phyloP scores from a whole-genome alignment of 2,797 vertebrate species.

The Smutsia gigantea region DNA sequence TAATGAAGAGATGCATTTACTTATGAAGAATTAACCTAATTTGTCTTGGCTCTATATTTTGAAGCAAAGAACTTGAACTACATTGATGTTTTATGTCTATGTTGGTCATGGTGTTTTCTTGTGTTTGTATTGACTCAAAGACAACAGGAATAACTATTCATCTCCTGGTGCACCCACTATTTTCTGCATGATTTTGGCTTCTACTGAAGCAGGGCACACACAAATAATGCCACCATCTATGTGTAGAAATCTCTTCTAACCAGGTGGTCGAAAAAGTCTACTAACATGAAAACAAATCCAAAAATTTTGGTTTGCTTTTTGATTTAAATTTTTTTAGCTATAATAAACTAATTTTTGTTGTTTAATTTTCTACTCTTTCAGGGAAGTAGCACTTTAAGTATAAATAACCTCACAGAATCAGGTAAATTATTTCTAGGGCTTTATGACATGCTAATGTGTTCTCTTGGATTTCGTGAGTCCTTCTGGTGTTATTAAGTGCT shows the following conservation, averaged over 20 bases:
- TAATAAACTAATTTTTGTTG: background rate
- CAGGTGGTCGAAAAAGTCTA: background rate
- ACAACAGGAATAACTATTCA: background rate
- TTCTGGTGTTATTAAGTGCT: slow-evolving; percentile 48
- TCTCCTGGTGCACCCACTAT: background rate
- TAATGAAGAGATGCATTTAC: slow-evolving; percentile 6
- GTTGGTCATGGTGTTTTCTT: background rate
- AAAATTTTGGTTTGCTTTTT: slow-evolving; percentile 13
- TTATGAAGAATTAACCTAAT: background rate
- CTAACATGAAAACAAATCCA: background rate
- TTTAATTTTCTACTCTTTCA: slow-evolving; percentile 22
- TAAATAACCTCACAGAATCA: slow-evolving; percentile 50
- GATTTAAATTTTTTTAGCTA: slow-evolving; percentile 36
- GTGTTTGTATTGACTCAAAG: slow-evolving; percentile 33
- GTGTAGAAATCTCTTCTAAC: background rate
- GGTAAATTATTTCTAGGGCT: slow-evolving; percentile 47
- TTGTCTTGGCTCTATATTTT: background rate
- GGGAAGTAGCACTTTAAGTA: background rate
- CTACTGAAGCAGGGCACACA: background rate
- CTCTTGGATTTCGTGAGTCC: slow-evolving; percentile 1
- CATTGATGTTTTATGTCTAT: background rate
- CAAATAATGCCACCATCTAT: background rate
- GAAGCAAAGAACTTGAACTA: background rate
- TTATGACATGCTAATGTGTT: slow-evolving; percentile 61
- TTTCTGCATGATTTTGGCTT: background rate